These are phyloP conservation scores for Palythoa caribaeorum DNA, from an alignment of 92 coral and sea anemone species.

Conservation along the genomic window DNA sequence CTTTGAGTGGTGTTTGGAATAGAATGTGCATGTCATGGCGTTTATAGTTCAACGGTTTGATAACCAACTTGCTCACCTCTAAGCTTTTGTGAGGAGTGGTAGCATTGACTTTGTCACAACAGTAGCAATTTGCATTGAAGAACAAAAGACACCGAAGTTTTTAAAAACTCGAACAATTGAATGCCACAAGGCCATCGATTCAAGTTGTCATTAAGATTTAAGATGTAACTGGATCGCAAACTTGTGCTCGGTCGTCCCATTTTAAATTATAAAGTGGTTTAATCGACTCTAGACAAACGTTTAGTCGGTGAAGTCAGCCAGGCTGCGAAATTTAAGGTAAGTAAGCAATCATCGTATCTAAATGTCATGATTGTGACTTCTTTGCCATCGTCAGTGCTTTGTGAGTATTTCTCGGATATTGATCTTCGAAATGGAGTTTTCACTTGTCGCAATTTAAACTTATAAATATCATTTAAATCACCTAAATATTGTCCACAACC, in stretches of 20 bases:
- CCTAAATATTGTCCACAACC: constrained; percentile 15
- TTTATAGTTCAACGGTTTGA: neutral
- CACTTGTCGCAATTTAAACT: constrained; percentile 32
- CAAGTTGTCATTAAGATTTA: constrained; percentile 35
- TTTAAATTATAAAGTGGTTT: constrained; percentile 8
- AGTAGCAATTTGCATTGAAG: constrained; percentile 41
- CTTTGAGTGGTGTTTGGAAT: neutral
- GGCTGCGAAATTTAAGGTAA: neutral
- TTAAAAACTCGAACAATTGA: constrained; percentile 39
- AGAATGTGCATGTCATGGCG: neutral
- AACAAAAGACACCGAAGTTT: constrained; percentile 45
- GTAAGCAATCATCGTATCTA: neutral
- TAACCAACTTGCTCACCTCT: neutral
- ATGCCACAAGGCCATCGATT: constrained; percentile 40
- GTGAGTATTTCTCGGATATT: constrained; percentile 26
- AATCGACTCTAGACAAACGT: constrained; percentile 15
- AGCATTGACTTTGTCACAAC: neutral
- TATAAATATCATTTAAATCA: constrained; percentile 24
- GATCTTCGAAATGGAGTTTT: constrained; percentile 5
- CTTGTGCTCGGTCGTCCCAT: neutral
- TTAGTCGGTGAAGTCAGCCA: neutral
- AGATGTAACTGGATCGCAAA: constrained; percentile 32
- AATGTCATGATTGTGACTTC: constrained; percentile 5
- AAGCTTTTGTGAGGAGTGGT: neutral
- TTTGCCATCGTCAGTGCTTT: neutral